phyloP scores from a whole-genome alignment of 2,797 vertebrate genomes.

The Aplochiton taeniatus region DNA sequence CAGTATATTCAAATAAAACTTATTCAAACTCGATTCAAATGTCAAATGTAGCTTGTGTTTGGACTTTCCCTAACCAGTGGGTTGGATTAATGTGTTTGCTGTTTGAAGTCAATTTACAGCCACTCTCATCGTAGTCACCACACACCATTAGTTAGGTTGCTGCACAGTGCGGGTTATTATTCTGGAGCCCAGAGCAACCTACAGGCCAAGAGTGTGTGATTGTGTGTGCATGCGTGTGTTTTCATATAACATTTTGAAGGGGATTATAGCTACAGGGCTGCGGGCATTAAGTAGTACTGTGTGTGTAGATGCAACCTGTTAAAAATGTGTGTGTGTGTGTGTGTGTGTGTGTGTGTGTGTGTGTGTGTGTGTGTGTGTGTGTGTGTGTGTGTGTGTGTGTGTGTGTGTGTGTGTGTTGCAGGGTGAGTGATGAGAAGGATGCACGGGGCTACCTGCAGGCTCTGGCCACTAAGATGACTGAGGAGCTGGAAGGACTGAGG shows the following conservation, averaged over 20 bases:
- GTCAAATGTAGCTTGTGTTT: not conserved
- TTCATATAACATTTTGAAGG: not conserved
- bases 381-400: constrained; percentile 10
- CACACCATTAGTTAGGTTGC: not conserved
- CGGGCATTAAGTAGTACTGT: not conserved
- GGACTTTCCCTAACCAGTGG: no score
- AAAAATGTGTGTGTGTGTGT: not conserved
- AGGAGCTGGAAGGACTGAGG: constrained; percentile 93
- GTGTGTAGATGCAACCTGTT: not conserved
- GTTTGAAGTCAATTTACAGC: no score
- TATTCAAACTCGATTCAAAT: not conserved
- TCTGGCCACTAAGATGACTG: constrained; percentile 97
- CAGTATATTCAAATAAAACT: no score
- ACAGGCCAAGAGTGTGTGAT: not conserved
- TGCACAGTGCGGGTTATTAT: not conserved
- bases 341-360: constrained; percentile 3
- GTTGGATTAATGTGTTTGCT: not conserved
- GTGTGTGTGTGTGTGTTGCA: constrained; percentile 50
- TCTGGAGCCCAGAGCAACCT: constrained; percentile 4
- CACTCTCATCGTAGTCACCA: no score
- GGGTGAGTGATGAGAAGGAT: constrained; percentile 99
- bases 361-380: not conserved
- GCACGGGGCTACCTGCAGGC: constrained; percentile 97
- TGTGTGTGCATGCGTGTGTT: constrained; percentile 7
- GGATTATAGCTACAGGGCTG: not conserved